Percentiles rank a stretch among this genome's conserved stretches.
These are phyloP conservation scores for Plutomurus gul DNA, from an alignment of 1,140 invertebrate species.

Conservation along the genomic window DNA sequence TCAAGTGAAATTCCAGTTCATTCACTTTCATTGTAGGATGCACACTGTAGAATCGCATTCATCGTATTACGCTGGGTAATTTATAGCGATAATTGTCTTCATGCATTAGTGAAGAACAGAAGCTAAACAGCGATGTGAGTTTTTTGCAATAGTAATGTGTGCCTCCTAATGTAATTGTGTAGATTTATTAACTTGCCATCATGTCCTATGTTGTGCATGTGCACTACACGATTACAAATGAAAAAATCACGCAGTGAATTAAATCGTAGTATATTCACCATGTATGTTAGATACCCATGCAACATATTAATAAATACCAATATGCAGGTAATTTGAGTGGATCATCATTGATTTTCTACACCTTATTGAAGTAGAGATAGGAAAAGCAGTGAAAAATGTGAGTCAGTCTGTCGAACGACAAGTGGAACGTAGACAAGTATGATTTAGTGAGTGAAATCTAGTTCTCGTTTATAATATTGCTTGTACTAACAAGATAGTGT, in stretches of 20 bases:
- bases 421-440: no score
- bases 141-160: not conserved
- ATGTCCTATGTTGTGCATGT: no score
- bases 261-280: not conserved
- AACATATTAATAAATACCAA: not conserved
- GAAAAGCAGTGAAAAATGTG: not conserved
- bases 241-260: no score
- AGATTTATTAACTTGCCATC: slow-evolving; percentile 7
- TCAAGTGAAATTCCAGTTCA: slow-evolving; percentile 7
- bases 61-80: not conserved
- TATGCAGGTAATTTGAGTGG: slow-evolving; percentile 8
- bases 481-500: no score
- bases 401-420: no score
- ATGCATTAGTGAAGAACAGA: not conserved
- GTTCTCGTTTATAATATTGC: no score
- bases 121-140: not conserved
- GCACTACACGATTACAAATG: no score
- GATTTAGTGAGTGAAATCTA: no score
- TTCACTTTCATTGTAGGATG: not conserved
- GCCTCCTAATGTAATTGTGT: not conserved
- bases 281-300: not conserved
- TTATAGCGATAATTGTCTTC: not conserved
- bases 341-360: slow-evolving; percentile 21
- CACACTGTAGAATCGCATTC: not conserved
- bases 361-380: not conserved